Conservation (phyloP, 2,797 vertebrate species). For the Agapornis canus region DNA sequence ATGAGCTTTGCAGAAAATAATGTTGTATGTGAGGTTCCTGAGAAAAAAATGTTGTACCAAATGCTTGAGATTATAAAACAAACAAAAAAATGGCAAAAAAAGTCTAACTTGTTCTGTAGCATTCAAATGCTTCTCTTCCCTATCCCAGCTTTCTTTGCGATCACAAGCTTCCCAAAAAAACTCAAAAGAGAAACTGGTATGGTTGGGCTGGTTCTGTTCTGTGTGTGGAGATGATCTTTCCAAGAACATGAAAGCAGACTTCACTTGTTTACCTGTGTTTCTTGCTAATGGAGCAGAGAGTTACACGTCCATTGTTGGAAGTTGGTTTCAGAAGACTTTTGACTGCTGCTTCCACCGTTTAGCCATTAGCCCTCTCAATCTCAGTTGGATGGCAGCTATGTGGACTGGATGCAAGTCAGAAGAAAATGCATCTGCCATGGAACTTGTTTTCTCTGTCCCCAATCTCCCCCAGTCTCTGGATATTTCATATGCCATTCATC, state of each 20-base stretch:
- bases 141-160: constrained; percentile 1
- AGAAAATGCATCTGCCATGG: constrained; percentile 70
- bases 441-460: constrained; percentile 86
- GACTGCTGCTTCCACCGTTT: constrained; percentile 89
- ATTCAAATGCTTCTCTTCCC: not conserved
- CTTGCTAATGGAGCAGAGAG: constrained; percentile 81
- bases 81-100: not conserved
- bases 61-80: not conserved
- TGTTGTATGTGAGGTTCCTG: not conserved
- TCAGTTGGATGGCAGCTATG: constrained; percentile 89
- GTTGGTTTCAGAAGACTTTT: constrained; percentile 90
- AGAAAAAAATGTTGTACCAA: not conserved
- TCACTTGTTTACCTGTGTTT: constrained; percentile 89
- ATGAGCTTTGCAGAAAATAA: not conserved
- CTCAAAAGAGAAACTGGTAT: constrained; percentile 77
- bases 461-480: constrained; percentile 78
- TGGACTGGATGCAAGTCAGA: constrained; percentile 87
- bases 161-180: constrained; percentile 55
- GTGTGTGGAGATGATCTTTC: constrained; percentile 83
- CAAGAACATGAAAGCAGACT: constrained; percentile 78
- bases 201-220: constrained; percentile 92
- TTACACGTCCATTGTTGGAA: constrained; percentile 81
- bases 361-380: constrained; percentile 82
- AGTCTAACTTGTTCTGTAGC: not conserved
- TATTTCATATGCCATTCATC: constrained; percentile 84